Percentiles rank a stretch among this genome's conserved stretches.
Conservation (phyloP, 2,113 vertebrate genomes). For the Sylvia atricapilla region DNA sequence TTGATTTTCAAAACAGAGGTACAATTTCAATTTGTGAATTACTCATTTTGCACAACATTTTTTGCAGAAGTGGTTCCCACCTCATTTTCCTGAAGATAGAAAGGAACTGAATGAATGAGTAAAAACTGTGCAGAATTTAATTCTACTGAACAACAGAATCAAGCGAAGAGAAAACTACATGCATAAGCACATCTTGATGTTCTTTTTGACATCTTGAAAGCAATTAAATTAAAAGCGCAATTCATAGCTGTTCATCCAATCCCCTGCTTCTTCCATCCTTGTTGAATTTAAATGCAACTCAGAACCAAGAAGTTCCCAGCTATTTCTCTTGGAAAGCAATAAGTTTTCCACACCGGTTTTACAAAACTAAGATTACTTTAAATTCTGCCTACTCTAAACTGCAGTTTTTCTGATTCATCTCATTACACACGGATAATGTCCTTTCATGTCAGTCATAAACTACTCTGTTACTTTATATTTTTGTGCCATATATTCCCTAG, state of each 20-base stretch:
- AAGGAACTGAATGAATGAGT: not conserved
- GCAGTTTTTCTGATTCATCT: not conserved
- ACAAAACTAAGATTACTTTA: not conserved
- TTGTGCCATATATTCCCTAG: not conserved
- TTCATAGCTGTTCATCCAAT: not conserved
- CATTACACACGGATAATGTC: not conserved
- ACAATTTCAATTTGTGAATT: not conserved
- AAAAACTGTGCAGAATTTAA: not conserved
- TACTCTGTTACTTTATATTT: not conserved
- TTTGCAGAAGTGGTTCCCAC: not conserved
- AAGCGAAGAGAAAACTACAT: not conserved
- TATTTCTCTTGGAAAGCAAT: not conserved
- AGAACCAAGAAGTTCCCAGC: not conserved
- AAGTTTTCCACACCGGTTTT: not conserved
- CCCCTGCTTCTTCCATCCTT: not conserved
- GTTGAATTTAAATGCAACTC: not conserved
- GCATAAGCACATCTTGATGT: not conserved
- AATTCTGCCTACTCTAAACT: not conserved
- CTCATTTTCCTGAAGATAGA: not conserved
- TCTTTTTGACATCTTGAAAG: not conserved
- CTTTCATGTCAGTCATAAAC: not conserved
- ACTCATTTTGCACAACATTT: not conserved
- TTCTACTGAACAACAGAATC: not conserved
- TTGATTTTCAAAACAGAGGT: constrained; percentile 24
- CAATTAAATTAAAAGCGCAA: not conserved